These are phyloP conservation scores for Ctenoplectra terminalis DNA, from an alignment of 1,140 invertebrate genomes.

Conservation along the genomic window DNA sequence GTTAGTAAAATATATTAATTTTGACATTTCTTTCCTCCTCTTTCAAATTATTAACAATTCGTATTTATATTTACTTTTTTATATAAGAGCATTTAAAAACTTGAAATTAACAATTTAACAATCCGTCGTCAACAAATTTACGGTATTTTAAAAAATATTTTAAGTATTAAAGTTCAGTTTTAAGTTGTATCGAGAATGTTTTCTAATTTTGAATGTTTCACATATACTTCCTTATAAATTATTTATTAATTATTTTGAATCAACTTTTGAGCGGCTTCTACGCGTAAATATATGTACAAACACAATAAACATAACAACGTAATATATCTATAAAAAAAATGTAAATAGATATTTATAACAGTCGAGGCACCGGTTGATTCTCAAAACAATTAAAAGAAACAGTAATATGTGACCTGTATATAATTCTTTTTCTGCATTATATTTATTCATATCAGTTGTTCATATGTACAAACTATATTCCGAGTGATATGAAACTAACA, in stretches of 20 bases:
- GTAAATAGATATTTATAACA: background rate
- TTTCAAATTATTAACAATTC: no score
- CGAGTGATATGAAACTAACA: background rate
- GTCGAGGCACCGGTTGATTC: slow-evolving; percentile 16
- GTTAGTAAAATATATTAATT: background rate
- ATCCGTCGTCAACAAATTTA: background rate
- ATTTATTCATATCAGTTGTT: background rate
- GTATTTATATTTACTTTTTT: no score
- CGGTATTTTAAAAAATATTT: background rate
- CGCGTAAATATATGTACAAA: slow-evolving; percentile 20
- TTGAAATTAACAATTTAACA: background rate
- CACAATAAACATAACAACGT: slow-evolving; percentile 9
- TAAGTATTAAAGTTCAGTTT: background rate
- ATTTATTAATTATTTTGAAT: background rate
- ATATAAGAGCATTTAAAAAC: no score
- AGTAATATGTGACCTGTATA: background rate
- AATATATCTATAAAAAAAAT: background rate
- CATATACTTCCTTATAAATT: background rate
- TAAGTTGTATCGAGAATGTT: background rate
- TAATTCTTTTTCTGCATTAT: slow-evolving; percentile 23
- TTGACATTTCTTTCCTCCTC: no score
- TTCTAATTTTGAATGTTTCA: background rate
- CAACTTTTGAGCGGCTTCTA: background rate
- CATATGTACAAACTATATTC: background rate
- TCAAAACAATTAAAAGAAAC: background rate